Base-by-base conservation (phyloP, 2,797 vertebrate genomes). In the Danio kyathit region DNA sequence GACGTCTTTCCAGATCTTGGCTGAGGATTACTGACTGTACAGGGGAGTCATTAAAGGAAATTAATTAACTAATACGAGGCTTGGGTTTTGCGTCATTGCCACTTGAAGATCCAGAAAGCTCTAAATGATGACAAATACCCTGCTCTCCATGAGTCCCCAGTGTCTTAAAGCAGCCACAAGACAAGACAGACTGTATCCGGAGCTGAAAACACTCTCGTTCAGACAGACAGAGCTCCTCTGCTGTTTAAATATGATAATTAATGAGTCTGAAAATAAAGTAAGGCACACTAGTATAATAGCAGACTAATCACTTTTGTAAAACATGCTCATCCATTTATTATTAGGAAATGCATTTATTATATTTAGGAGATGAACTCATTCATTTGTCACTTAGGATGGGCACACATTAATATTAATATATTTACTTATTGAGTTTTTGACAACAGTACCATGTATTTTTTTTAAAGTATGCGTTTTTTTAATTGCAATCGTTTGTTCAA, bases 261-360 rank as follows among this genome's bases (percentile, higher is more conserved):
- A 87, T 88, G 79, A 82, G 60, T 75, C 8, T 21, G 63, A 60
- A 78, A 84, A 46, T 70, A 81, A 74, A 78, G 63, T 92, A 88
- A 84, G 87, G 87, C 85, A 87, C 87, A 79, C 84, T 89, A 82
- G 90, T 92, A 92, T 89, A 86, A 91, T 91, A 91, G 90, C 89
- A 87, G 88, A 88, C 90, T 92, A 91, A 94, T 94, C 91, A 92
- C 91, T 89, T 91, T 86, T 91, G 89, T 4, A 54, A 83, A 88
- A 91, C 87, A 79, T 87, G 84, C 88, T 90, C 88, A 92, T 87
- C 88, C 86, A 46, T 90, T 90, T 89, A 86, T 85, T 90, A 63
- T 29, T 29, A 29, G 56, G 84, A 85, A 87, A 92, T 90, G 7
- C 17, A 7, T 57, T 41, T 54, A 9, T 29, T 29, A 29, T 29